Percentiles rank a stretch among this genome's conserved stretches.
Evolutionary conservation across 2,888 invertebrate genomes (phyloP).

Genomic region (Oscheius sp.): DNA sequence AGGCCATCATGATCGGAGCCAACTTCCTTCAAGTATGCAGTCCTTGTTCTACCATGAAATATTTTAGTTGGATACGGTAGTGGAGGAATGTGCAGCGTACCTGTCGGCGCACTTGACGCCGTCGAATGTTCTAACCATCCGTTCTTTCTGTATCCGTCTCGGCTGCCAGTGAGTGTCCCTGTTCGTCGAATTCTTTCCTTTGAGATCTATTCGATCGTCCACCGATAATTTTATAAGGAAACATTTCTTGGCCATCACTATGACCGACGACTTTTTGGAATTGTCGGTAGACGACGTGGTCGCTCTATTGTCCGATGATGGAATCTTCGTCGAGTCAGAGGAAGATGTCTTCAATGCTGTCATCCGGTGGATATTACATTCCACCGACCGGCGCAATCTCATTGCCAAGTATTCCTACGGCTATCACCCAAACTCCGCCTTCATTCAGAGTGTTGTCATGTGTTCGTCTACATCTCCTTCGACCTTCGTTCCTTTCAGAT

Average conservation of each 20-base stretch:
- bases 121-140: conserved; percentile 51
- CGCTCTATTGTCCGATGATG: conserved; percentile 82
- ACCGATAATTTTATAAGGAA: conserved; percentile 78
- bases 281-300: conserved; percentile 45
- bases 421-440: not conserved
- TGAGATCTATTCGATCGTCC: conserved; percentile 1
- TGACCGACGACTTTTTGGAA: conserved; percentile 83
- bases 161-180: conserved; percentile 28
- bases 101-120: conserved; percentile 77
- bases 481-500: conserved; percentile 86
- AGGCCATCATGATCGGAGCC: conserved; percentile 86
- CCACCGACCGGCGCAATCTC: conserved; percentile 77
- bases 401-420: conserved; percentile 36
- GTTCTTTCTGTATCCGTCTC: conserved; percentile 48
- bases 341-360: conserved; percentile 87
- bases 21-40: conserved; percentile 71
- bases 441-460: conserved; percentile 79
- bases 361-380: conserved; percentile 84
- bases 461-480: conserved; percentile 84
- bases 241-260: conserved; percentile 83
- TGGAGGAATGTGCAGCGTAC: conserved; percentile 86
- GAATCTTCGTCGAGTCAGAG: conserved; percentile 83
- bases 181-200: not conserved
- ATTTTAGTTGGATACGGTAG: conserved; percentile 83
- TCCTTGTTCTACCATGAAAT: conserved; percentile 76